phyloP scores from a whole-genome alignment of 1,140 invertebrate genomes.

The Zaprionus taronus region DNA sequence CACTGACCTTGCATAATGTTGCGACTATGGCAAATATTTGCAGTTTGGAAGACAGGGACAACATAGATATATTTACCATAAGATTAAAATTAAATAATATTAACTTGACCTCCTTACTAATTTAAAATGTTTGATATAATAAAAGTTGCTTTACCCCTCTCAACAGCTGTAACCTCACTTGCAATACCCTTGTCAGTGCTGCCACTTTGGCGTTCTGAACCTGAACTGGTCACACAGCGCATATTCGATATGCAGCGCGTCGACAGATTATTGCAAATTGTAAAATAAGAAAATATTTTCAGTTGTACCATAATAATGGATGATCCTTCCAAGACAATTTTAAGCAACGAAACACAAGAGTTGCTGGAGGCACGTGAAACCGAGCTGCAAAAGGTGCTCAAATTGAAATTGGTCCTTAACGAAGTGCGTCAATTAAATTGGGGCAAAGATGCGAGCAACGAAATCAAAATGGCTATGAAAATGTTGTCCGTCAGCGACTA shows the following conservation, averaged over 20 bases:
- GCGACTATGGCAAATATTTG: too few species aligned
- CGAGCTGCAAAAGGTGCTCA: slow-evolving; percentile 54
- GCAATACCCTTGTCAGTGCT: not conserved
- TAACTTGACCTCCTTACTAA: too few species aligned
- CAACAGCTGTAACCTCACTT: not conserved
- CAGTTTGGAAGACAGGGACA: too few species aligned
- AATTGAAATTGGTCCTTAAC: slow-evolving; percentile 55
- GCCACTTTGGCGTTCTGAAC: not conserved
- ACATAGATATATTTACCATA: too few species aligned
- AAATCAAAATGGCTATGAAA: slow-evolving; percentile 51
- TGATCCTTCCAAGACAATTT: slow-evolving; percentile 44
- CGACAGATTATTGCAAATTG: not conserved
- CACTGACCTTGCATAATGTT: too few species aligned
- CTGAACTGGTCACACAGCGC: not conserved
- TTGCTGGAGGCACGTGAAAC: slow-evolving; percentile 41
- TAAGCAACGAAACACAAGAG: slow-evolving; percentile 46
- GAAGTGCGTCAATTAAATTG: slow-evolving; percentile 40
- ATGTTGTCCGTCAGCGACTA: slow-evolving; percentile 52
- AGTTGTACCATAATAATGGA: slow-evolving; percentile 26
- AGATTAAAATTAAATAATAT: too few species aligned
- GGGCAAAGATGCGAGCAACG: slow-evolving; percentile 21
- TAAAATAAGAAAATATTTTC: not conserved
- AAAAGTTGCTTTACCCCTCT: too few species aligned
- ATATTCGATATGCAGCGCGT: not conserved
- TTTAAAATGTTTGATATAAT: too few species aligned